Evolutionary conservation across 2,113 vertebrate species (phyloP), one percentile per base, ranked within the genome.

Genomic region (Salminus brasiliensis): DNA sequence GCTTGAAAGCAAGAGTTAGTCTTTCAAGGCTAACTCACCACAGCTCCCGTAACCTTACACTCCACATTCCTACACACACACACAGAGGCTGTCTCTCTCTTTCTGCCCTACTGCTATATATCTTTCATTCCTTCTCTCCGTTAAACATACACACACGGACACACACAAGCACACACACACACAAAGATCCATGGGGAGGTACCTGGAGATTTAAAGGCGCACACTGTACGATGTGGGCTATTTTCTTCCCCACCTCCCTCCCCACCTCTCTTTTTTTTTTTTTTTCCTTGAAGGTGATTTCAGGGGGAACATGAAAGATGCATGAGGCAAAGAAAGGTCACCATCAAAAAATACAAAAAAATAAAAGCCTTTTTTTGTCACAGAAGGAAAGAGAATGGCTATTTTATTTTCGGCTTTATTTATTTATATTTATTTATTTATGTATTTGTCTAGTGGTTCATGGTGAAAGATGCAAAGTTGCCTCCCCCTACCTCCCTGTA

Each of bases 251-350:
- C 93, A 47, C 29, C 27, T 95, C 93, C 93, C 91, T 84, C 65
- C 73, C 60, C 83, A 73, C 66, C 39, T 45, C 57, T 6, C 36
- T 23, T 39, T 88, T 89, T 90, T 93, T n/a, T 91, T 91, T 90
- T 90, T 93, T 90, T 93, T 92, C 91, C 92, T 93, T 90, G 92
- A 93, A 93, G 84, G 92, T 92, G 93, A 89, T 89, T 95, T 81
- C 80, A 90, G 87, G 88, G 86, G 88, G 89, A 92, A 91, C 90
- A 96, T 95, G 96, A 97, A 97, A 96, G 93, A 95, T 95, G 93
- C 93, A 95, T 94, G 93, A 95, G 91, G 90, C 93, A 82, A 88
- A 91, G 92, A 94, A 96, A 92, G 89, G 89, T 91, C 91, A 95
- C 92, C 94, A 91, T 92, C 88, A 93, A 95, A 95, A 94, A 92